Evolutionary conservation across 2,113 vertebrate species (phyloP).

Genomic region (Edolisoma coerulescens): DNA sequence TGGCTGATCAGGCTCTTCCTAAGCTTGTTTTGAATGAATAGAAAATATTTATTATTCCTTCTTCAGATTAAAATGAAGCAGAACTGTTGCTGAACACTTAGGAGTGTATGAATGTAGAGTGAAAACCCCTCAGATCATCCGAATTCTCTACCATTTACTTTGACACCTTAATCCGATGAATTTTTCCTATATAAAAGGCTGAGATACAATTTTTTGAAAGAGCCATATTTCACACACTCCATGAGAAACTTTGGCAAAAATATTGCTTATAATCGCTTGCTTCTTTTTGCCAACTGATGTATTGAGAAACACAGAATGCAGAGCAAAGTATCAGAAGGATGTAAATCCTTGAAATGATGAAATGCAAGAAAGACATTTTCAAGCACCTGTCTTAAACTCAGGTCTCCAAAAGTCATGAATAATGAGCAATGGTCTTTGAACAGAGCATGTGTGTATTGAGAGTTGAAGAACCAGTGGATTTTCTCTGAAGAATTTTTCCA

Average conservation of each 20-base stretch:
- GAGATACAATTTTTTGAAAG: neutral
- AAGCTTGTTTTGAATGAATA: neutral
- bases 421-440: neutral
- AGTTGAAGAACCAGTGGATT: neutral
- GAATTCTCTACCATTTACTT: neutral
- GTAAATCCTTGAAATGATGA: neutral
- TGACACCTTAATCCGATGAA: neutral
- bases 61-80: neutral
- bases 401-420: neutral
- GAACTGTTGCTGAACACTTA: neutral
- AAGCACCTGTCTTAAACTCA: neutral
- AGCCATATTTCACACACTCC: neutral
- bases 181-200: neutral
- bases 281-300: neutral
- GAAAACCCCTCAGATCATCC: neutral
- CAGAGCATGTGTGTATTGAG: neutral
- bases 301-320: neutral
- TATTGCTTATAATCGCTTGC: neutral
- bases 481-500: neutral
- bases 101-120: neutral
- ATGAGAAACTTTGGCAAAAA: neutral
- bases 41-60: neutral
- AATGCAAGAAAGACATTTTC: neutral
- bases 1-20: neutral
- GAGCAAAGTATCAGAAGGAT: neutral